Base-by-base conservation (phyloP, 2,113 vertebrate species). In the Cricetomys ansorgei region DNA sequence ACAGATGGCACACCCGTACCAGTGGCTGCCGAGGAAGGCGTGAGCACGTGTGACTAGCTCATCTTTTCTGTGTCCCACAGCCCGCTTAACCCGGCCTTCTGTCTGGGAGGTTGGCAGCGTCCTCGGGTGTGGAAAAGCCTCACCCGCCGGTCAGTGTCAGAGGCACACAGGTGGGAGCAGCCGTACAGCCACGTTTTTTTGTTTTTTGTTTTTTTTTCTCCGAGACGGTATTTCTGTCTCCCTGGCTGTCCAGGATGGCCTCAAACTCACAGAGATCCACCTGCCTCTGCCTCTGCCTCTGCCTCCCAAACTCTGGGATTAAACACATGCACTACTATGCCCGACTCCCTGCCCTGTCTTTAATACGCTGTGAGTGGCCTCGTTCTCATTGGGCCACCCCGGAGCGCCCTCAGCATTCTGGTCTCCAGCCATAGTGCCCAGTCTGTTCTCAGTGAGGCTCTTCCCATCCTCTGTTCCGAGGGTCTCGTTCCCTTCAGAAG, bases 351-450 rank as follows among this genome's bases (percentile, higher is more conserved):
- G n/a, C 31, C 23, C 12, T 12, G 17, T 31, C 75, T 79, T 72
- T 16, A 62, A 45, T 31, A 23, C 43, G 29, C 19, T 34, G 43
- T 23, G 21, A 59, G 40, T 15, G 69, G 77, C 10, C 76, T 53
- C 1, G 4, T 25, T 57, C 50, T 34, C 59, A 40, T 8, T 1
- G 11, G 1, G 4, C 73, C 55, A 1, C 7, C 25, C 65, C 1
- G 0, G 25, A 70, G 4, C 15, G 43, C 88, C 12, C 45, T 80
- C 13, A 12, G 89, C 31, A 3, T 43, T 17, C 37, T 88, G 53
- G 21, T 37, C 64, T 80, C 17, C 57, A 80, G 40, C 45, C 7
- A 0, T 15, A 1, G 83, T 16, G 31, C 12, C 88, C 67, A 72
- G 55, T 53, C 48, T 59, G 27, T 73, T 72, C 29, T 67, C 34